Base-by-base conservation (phyloP, 2,113 vertebrate genomes). In the Alethe castanea region DNA sequence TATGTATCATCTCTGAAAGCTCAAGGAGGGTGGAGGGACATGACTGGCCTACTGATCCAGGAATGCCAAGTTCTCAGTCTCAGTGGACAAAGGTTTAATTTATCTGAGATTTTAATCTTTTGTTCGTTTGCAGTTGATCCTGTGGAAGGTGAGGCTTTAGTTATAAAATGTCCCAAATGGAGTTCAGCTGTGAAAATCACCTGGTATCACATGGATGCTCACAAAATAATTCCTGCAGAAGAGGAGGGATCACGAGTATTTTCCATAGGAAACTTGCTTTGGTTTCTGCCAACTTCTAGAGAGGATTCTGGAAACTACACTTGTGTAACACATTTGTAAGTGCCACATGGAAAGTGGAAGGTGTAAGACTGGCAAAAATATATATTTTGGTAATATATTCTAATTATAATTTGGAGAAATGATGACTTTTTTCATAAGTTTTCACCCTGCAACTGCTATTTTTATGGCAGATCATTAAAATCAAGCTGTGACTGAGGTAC, bases 91-190 rank as follows among this genome's bases (percentile, higher is more conserved):
- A 56, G 4, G 5, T 67, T 94, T 60, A 69, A 52, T 78, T 91
- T 6, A 67, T n/a, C 12, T 61, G 67, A 40, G 20, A 71, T 52
- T 47, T 79, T 66, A 56, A 45, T 81, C 8, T 88, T 73, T 73
- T 76, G n/a, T 54, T 91, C 57, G 62, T 90, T 96, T 95, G 71
- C 80, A 98, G 98, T n/a, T 47, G 62, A 82, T 89, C 28, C 95
- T 50, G 79, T 97, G 77, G 98, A 98, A 97, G 94, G 96, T 24
- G 98, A 98, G 17, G 98, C 98, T 94, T 97, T 98, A 20, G 95
- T 97, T 86, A 81, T 97, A 90, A 91, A 29, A 36, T 98, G 98
- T 83, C 94, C 90, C 53, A 6, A 0, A 6, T 4, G 13, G 33
- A 28, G 5, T 38, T 62, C 77, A 42, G 11, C 72, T 83, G 60